These are phyloP conservation scores for Sesamia nonagrioides DNA, from an alignment of 1,140 invertebrate species.

Conservation along the genomic window DNA sequence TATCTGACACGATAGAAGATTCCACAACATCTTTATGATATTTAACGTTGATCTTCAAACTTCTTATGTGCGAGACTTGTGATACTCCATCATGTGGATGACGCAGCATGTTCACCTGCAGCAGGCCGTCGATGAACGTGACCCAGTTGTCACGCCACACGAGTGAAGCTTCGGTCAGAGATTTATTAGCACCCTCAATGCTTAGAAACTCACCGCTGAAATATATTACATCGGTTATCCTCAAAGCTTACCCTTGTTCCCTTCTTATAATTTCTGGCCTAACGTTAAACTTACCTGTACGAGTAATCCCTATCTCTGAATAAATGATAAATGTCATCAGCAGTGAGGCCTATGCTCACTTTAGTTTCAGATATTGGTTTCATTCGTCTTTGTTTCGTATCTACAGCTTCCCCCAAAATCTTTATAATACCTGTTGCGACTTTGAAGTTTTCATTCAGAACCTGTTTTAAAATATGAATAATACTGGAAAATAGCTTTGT, in stretches of 20 bases:
- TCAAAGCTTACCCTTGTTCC: too few relatives aligned
- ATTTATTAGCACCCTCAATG: slow-evolving; percentile 51
- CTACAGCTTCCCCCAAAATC: neutral
- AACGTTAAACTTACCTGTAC: slow-evolving; percentile 1
- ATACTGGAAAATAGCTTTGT: too few relatives aligned
- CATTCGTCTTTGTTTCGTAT: neutral
- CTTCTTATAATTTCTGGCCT: too few relatives aligned
- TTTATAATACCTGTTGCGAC: slow-evolving; percentile 11
- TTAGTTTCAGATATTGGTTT: neutral
- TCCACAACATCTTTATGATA: slow-evolving; percentile 25
- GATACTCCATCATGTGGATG: slow-evolving; percentile 49
- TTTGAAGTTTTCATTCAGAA: slow-evolving; percentile 1
- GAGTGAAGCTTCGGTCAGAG: slow-evolving; percentile 53
- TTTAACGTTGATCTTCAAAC: slow-evolving; percentile 52
- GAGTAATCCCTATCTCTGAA: slow-evolving; percentile 34
- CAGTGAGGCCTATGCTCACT: neutral
- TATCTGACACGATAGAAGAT: slow-evolving; percentile 19
- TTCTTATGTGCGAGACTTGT: slow-evolving; percentile 49
- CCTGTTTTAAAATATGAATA: neutral
- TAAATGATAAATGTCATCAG: neutral
- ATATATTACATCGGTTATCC: too few relatives aligned
- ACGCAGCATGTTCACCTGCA: slow-evolving; percentile 62
- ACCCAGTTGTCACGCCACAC: slow-evolving; percentile 65
- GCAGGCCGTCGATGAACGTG: slow-evolving; percentile 62
- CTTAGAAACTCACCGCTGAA: slow-evolving; percentile 61